phyloP scores from a whole-genome alignment of 35 echinoderm and acorn worm species.

The Ophiothrix spiculata region DNA sequence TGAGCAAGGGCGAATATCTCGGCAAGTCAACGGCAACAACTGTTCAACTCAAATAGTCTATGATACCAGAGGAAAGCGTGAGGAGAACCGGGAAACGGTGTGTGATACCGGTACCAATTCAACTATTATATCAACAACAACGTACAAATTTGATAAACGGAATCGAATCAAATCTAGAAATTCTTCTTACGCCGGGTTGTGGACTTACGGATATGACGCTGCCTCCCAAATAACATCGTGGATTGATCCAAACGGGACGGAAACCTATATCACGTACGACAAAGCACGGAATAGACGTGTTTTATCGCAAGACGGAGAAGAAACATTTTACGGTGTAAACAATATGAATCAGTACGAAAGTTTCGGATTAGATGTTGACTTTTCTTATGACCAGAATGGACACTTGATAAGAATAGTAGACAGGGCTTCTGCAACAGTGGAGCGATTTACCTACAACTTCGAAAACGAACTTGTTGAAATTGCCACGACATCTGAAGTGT shows the following conservation, averaged over 20 bases:
- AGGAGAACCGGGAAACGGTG: neutral
- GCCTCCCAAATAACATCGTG: conserved; percentile 41
- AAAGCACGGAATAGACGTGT: conserved; percentile 25
- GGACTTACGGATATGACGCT: conserved; percentile 42
- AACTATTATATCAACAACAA: too few relatives aligned
- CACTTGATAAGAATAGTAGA: conserved; percentile 30
- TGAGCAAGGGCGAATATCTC: neutral
- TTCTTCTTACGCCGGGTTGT: neutral
- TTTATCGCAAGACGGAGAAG: conserved; percentile 6
- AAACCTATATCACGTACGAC: conserved; percentile 34
- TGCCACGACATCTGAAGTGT: neutral
- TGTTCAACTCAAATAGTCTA: neutral
- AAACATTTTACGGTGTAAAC: conserved; percentile 18
- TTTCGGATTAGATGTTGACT: conserved; percentile 2
- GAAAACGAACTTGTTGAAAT: conserved; percentile 19
- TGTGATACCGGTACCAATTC: neutral
- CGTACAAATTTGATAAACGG: neutral
- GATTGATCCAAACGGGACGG: conserved; percentile 44
- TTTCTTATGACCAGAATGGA: conserved; percentile 36
- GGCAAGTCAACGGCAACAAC: neutral
- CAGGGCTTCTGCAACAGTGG: neutral
- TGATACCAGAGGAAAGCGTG: neutral
- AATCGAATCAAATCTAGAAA: neutral
- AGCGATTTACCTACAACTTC: conserved; percentile 23
- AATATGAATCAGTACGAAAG: conserved; percentile 46